Conservation (phyloP, 1,140 invertebrate species). For the Odontomachus brunneus region DNA sequence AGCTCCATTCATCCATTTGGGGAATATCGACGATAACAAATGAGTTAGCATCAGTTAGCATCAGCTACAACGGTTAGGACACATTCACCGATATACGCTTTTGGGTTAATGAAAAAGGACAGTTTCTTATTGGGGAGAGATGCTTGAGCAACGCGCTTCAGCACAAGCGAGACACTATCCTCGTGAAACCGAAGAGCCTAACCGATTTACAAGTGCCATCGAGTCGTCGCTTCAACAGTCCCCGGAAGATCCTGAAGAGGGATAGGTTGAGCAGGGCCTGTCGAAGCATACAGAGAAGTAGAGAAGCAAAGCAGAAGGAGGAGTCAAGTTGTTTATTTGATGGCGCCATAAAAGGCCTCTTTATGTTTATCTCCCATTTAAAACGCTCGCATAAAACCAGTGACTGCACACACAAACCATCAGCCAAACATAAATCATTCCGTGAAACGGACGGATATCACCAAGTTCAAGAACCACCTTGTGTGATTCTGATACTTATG, state of each 20-base stretch:
- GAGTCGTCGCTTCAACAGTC: slow-evolving; percentile 50
- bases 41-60: too few species aligned
- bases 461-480: slow-evolving; percentile 68
- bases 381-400: slow-evolving; percentile 85
- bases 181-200: slow-evolving; percentile 28
- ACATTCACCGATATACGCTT: background rate
- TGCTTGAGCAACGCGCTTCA: slow-evolving; percentile 5
- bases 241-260: slow-evolving; percentile 40
- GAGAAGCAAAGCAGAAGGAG: slow-evolving; percentile 82
- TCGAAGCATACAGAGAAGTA: slow-evolving; percentile 57
- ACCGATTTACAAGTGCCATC: slow-evolving; percentile 39
- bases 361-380: slow-evolving; percentile 86
- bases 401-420: slow-evolving; percentile 84
- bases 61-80: background rate
- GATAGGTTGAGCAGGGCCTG: slow-evolving; percentile 32
- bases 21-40: slow-evolving; percentile 1
- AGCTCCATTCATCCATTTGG: background rate
- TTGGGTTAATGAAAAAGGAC: background rate
- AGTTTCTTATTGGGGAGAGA: background rate
- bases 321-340: slow-evolving; percentile 87
- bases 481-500: slow-evolving; percentile 49
- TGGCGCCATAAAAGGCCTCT: slow-evolving; percentile 86
- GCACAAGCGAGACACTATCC: slow-evolving; percentile 13
- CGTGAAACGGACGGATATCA: slow-evolving; percentile 73
- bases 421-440: slow-evolving; percentile 84